phyloP scores from a whole-genome alignment of 2,888 invertebrate genomes.

The Pseudococcus jackbeardsleyi region DNA sequence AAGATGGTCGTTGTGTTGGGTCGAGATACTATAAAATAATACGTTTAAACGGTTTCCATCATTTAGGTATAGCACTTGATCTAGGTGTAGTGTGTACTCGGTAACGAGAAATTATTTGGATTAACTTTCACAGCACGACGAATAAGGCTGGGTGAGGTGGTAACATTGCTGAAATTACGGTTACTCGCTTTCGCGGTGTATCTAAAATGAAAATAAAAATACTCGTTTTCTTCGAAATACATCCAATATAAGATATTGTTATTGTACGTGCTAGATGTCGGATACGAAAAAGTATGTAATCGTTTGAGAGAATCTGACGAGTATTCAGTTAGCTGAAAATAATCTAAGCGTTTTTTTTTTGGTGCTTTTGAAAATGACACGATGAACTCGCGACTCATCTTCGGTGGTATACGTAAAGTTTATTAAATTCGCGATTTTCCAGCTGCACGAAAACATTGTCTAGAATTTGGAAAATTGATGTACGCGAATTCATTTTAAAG shows the following conservation, averaged over 20 bases:
- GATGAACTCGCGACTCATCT: neutral
- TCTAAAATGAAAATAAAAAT: neutral
- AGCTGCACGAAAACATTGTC: neutral
- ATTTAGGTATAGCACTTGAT: neutral
- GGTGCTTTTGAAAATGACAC: neutral
- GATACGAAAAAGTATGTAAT: neutral
- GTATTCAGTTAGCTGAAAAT: neutral
- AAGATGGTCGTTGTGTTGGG: neutral
- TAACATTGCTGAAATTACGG: neutral
- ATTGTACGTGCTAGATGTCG: neutral
- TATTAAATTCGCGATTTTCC: neutral
- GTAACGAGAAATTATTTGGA: neutral
- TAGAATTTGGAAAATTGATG: slow-evolving; percentile 3
- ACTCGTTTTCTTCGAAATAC: neutral
- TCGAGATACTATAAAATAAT: neutral
- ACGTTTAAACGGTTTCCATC: neutral
- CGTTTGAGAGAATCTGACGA: neutral
- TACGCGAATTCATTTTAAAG: neutral
- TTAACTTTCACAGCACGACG: neutral
- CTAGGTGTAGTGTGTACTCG: neutral
- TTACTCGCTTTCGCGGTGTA: neutral
- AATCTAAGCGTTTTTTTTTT: no score
- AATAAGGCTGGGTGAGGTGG: neutral
- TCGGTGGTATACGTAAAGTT: neutral
- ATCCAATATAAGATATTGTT: neutral